phyloP scores from a whole-genome alignment of 1,140 invertebrate genomes.

The Magallana gigas region DNA sequence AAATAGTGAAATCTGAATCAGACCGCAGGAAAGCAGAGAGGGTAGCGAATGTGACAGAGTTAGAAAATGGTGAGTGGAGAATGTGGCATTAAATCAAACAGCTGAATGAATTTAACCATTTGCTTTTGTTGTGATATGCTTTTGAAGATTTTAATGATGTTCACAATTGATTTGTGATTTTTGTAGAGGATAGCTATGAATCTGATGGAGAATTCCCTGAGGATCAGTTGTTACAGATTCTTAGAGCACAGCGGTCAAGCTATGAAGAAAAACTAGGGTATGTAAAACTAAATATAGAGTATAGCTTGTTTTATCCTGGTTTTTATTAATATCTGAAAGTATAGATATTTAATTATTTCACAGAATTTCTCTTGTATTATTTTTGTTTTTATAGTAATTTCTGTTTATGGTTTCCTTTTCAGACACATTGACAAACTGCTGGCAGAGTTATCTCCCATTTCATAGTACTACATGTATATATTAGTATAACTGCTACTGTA shows the following conservation, averaged over 20 bases:
- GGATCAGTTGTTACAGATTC: slow-evolving; percentile 64
- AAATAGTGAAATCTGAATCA: not conserved
- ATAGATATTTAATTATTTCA: not conserved
- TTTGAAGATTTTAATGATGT: not conserved
- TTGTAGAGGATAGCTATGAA: slow-evolving; percentile 53
- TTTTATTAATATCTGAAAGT: not conserved
- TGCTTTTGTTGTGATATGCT: not conserved
- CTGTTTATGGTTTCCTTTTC: not conserved
- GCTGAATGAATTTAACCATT: not conserved
- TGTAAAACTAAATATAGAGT: not conserved
- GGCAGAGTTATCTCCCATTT: not conserved
- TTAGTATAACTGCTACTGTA: not conserved
- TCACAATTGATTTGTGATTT: not conserved
- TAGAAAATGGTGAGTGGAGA: not conserved
- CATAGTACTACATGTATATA: not conserved
- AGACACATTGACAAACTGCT: slow-evolving; percentile 41
- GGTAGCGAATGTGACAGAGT: not conserved
- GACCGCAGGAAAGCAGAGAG: not conserved
- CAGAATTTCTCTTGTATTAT: not conserved
- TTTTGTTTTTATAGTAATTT: not conserved
- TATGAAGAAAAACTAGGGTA: slow-evolving; percentile 67
- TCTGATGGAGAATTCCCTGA: slow-evolving; percentile 69
- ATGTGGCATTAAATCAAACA: not conserved
- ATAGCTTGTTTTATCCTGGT: not conserved
- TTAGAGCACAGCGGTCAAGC: slow-evolving; percentile 60